phyloP scores from a whole-genome alignment of 2,797 vertebrate genomes.

The Ambastaia sidthimunki region DNA sequence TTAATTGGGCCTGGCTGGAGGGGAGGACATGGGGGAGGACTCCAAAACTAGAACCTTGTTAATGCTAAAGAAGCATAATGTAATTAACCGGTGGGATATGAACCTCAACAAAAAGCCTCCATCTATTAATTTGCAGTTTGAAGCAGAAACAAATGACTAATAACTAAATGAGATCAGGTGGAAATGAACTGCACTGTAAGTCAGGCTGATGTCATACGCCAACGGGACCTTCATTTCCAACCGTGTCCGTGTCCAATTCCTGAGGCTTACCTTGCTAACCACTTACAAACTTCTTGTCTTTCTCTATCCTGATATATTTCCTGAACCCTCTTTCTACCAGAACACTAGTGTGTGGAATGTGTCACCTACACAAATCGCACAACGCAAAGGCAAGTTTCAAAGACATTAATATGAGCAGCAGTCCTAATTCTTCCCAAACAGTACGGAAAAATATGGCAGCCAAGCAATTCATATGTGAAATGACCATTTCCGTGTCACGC shows the following conservation, averaged over 20 bases:
- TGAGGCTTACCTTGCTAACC: conserved; percentile 14
- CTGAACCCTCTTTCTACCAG: background rate
- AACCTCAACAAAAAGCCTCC: conserved; percentile 39
- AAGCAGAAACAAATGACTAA: conserved; percentile 49
- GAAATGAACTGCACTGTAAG: conserved; percentile 34
- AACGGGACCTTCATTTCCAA: background rate
- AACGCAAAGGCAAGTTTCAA: background rate
- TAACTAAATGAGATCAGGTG: conserved; percentile 28
- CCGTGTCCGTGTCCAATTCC: conserved; percentile 47
- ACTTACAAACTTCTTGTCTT: background rate
- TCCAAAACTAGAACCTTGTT: conserved; percentile 21
- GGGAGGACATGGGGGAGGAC: conserved; percentile 25
- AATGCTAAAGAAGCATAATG: conserved; percentile 27
- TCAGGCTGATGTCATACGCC: background rate
- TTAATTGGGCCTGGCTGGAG: conserved; percentile 43
- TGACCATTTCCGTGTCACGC: background rate
- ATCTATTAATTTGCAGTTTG: conserved; percentile 52
- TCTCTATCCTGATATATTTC: background rate
- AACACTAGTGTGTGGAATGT: conserved; percentile 48
- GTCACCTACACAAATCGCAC: conserved; percentile 47
- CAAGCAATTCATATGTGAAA: conserved; percentile 26
- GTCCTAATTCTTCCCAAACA: conserved; percentile 22
- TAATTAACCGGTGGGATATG: conserved; percentile 54
- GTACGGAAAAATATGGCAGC: background rate
- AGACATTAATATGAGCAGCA: conserved; percentile 1